Evolutionary conservation across 2,797 vertebrate species (phyloP), one percentile per base, ranked within the genome.

Genomic region (Vespertilio murinus): DNA sequence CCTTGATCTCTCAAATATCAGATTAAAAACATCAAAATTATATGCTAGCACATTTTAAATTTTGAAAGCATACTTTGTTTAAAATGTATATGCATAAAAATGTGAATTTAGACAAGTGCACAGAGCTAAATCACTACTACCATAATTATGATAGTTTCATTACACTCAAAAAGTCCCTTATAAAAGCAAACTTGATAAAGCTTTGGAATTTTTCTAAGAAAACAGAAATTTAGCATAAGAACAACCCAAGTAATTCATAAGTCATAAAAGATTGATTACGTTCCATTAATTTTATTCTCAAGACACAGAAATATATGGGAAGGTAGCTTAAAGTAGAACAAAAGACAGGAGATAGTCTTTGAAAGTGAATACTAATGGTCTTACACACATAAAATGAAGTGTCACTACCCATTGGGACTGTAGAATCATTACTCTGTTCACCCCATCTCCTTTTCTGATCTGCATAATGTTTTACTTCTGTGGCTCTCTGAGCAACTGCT

Each of bases 291-390:
- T 56, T 0, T 61, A 78, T 8, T 75, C 20, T 83, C 64, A 82
- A 67, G 35, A 74, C 30, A 73, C 35, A 82, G 38, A 88, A 73
- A 67, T 88, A 12, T 42, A 0, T 90, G 9, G 5, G 73, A 90
- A 73, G 14, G 14, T 38, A 79, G 12, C 5, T 89, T 81, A n/a
- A 85, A 90, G 33, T 23, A 77, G 93, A 88, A 93, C 22, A 79
- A 71, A 75, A 69, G 81, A 61, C n/a, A 13, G 20, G 45, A 7
- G 3, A 13, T 52, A 40, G 17, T 64, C 54, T 69, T 92, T 69
- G 30, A 79, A 47, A 87, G 45, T 75, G n/a, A 83, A 92, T 61
- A n/a, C 56, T 13, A 42, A 30, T 75, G 22, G 23, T 71, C 30
- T 56, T 54, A 94, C 14, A 30, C 25, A 59, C 49, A 35, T 33